Percentiles rank a stretch among this genome's conserved stretches.
Conservation (phyloP, 2,797 vertebrate genomes). For the Amphiprion clarkii region DNA sequence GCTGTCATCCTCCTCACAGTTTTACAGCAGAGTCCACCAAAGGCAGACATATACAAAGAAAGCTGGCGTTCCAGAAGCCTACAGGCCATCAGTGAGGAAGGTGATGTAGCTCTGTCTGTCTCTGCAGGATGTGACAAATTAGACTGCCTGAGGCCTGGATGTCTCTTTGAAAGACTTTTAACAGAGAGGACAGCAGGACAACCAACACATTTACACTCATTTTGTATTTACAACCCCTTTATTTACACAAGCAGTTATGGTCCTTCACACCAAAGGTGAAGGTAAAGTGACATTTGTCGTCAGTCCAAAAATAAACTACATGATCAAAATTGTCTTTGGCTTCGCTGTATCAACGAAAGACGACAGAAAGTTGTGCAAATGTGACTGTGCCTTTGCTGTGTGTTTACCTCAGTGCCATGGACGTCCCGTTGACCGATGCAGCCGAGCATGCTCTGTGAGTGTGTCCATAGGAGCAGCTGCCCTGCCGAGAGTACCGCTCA, state of each 20-base stretch:
- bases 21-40: neutral
- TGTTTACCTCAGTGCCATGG: conserved; percentile 85
- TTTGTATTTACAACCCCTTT: conserved; percentile 9
- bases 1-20: neutral
- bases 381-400: conserved; percentile 17
- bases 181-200: conserved; percentile 10
- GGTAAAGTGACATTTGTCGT: neutral
- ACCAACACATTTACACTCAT: conserved; percentile 12
- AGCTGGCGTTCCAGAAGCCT: neutral
- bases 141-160: conserved; percentile 1
- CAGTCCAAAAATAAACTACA: neutral
- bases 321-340: neutral
- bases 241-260: conserved; percentile 15
- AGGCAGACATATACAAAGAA: neutral
- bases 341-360: neutral
- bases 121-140: conserved; percentile 15
- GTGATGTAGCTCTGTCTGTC: neutral
- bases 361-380: conserved; percentile 1
- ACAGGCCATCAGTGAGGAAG: neutral
- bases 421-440: conserved; percentile 84
- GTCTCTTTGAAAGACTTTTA: conserved; percentile 14
- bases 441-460: conserved; percentile 73
- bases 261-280: neutral
- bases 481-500: conserved; percentile 78
- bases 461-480: conserved; percentile 76